Base-by-base conservation (phyloP, 1,140 invertebrate species). In the Drosophila littoralis region DNA sequence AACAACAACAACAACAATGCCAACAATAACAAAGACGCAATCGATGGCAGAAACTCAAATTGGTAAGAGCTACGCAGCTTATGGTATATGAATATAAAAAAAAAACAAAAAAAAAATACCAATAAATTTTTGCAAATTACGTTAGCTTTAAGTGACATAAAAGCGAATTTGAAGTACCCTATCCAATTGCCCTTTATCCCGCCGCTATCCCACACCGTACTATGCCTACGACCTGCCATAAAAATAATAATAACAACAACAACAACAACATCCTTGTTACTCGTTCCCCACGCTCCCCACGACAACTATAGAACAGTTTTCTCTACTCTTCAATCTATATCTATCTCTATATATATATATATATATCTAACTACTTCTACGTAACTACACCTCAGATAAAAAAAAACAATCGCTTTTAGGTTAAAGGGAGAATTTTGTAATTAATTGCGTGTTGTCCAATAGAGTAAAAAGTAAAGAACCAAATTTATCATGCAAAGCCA, bases 351-450 rank as follows among this genome's bases (percentile, higher is more conserved):
- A 78, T 79, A 43, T 76, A 60, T 77, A 57, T 40, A 57, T 50
- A 52, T 52, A 77, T 63, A 58, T 65, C 67, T 63, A 77, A 65
- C 45, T 55, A 75, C 58, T 46, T 54, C 22, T 51, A 73, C 65
- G 71, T 74, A 81, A 80, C 45, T 72, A 82, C 82, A 86, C 79
- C 79, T 69, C 43, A 60, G 55, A 15, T 79, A 77, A 77, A 55
- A 86, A 80, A 89, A 77, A 55, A 86, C 77, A 89, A 89, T 89
- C 84, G 84, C 84, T 89, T 89, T 89, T 89, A 89, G 84, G 84
- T 77, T 89, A 89, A 89, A 89, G 84, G 84, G 84, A 84, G 84
- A 89, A 89, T 89, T 89, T 89, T 89, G 84, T 89, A 89, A 89
- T 89, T 89, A 81, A 89, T 85, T 78, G 77, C 75, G 81, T 77